Evolutionary conservation across 1,140 invertebrate genomes (phyloP).

Genomic region (Dendroctonus ponderosae): DNA sequence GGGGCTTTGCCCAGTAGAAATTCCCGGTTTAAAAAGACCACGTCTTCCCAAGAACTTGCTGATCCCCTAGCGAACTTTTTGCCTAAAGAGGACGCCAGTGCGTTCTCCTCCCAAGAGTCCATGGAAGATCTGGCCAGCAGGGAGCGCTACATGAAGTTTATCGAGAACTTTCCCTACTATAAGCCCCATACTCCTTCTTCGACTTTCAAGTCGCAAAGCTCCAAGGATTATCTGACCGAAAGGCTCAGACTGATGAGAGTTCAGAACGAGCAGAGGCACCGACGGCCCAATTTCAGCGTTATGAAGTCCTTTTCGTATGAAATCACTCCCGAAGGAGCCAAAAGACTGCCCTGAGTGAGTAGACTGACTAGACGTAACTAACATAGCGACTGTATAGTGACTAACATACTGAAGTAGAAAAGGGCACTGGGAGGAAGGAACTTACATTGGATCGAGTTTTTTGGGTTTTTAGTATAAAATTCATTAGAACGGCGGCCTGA

Average conservation of each 20-base stretch:
- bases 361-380: constrained; percentile 19
- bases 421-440: too few relatives aligned
- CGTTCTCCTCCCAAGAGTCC: constrained; percentile 1
- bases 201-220: constrained; percentile 9
- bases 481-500: too few relatives aligned
- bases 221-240: constrained; percentile 16
- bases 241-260: constrained; percentile 16
- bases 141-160: constrained; percentile 14
- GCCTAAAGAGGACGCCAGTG: constrained; percentile 4
- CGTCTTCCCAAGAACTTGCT: background rate
- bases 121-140: constrained; percentile 8
- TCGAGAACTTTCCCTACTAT: constrained; percentile 12
- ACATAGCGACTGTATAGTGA: constrained; percentile 4
- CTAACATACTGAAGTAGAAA: background rate
- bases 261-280: constrained; percentile 9
- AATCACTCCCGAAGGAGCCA: constrained; percentile 40
- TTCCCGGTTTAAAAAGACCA: constrained; percentile 12
- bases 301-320: constrained; percentile 38
- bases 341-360: constrained; percentile 38
- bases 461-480: too few relatives aligned
- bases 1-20: background rate
- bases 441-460: too few relatives aligned
- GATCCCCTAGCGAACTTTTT: constrained; percentile 6
- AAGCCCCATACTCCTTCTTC: constrained; percentile 4
- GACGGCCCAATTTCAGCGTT: constrained; percentile 24